Evolutionary conservation across 2,797 vertebrate species (phyloP).

Genomic region (Holocentrus rufus): DNA sequence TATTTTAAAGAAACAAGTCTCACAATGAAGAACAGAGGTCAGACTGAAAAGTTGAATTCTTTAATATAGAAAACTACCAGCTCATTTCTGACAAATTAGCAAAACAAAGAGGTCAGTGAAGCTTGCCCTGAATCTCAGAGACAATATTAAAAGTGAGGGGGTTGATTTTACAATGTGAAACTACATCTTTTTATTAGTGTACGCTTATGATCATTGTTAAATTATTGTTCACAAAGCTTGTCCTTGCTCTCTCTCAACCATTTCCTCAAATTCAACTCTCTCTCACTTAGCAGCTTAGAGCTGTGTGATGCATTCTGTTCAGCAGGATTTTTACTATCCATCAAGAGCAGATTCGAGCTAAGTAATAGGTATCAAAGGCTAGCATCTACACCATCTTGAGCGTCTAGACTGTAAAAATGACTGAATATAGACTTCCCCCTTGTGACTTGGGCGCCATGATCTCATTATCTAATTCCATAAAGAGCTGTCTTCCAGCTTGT

Average conservation of each 20-base stretch:
- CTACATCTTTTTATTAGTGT: no score
- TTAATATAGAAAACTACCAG: no score
- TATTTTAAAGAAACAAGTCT: no score
- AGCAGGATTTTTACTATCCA: background rate
- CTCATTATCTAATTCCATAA: conserved; percentile 59
- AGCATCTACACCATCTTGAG: conserved; percentile 2
- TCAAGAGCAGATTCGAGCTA: background rate
- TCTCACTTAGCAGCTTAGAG: background rate
- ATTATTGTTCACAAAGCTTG: background rate
- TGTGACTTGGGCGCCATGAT: conserved; percentile 43
- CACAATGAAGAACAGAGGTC: no score
- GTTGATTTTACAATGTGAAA: no score
- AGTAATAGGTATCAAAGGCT: background rate
- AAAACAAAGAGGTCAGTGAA: no score
- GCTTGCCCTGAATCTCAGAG: no score
- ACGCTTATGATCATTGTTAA: background rate
- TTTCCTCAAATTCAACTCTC: background rate
- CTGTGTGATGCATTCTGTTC: no score
- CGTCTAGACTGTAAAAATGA: conserved; percentile 42
- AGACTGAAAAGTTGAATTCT: no score
- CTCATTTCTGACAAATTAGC: no score
- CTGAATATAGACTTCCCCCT: conserved; percentile 31
- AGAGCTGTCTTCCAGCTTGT: conserved; percentile 59
- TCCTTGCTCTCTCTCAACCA: background rate
- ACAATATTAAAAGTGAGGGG: no score